Percentiles rank a stretch among this genome's conserved stretches.
Evolutionary conservation across 37 sponge, comb jelly and placozoan species (phyloP).

Genomic region (Bolinopsis microptera): DNA sequence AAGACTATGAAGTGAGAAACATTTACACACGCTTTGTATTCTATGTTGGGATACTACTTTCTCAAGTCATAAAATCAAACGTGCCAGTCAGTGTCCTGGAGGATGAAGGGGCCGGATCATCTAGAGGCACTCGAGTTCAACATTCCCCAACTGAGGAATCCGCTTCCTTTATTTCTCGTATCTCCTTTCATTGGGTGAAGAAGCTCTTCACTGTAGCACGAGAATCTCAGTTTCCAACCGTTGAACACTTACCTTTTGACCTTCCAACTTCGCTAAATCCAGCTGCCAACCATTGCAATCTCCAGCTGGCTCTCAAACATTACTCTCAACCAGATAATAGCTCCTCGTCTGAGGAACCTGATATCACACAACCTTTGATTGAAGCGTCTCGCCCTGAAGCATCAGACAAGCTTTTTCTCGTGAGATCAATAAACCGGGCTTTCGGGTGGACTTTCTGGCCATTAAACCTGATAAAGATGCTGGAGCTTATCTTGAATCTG

Average conservation of each 20-base stretch:
- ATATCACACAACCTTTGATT: not conserved
- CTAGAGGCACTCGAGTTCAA: not conserved
- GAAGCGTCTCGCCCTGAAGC: not conserved
- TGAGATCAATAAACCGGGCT: slow-evolving; percentile 76
- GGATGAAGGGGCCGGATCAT: not conserved
- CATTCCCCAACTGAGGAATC: not conserved
- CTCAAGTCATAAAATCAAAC: not conserved
- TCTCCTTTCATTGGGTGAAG: slow-evolving; percentile 14
- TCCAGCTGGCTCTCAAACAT: slow-evolving; percentile 5
- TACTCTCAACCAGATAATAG: not conserved
- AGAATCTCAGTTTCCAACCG: slow-evolving; percentile 14
- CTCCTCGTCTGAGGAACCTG: not conserved
- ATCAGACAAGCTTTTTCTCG: slow-evolving; percentile 66
- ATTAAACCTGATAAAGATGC: slow-evolving; percentile 81
- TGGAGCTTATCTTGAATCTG: slow-evolving; percentile 77
- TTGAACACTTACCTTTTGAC: not conserved
- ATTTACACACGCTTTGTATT: slow-evolving; percentile 8
- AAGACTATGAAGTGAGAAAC: not conserved
- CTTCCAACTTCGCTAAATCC: not conserved
- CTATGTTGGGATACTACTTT: not conserved
- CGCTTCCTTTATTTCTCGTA: not conserved
- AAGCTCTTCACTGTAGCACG: slow-evolving; percentile 7
- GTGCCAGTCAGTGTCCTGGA: not conserved
- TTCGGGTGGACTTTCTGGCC: slow-evolving; percentile 93
- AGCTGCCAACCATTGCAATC: not conserved